Evolutionary conservation across 2,888 invertebrate species (phyloP), one percentile per base, ranked within the genome.

Genomic region (Thymelicus sylvestris): DNA sequence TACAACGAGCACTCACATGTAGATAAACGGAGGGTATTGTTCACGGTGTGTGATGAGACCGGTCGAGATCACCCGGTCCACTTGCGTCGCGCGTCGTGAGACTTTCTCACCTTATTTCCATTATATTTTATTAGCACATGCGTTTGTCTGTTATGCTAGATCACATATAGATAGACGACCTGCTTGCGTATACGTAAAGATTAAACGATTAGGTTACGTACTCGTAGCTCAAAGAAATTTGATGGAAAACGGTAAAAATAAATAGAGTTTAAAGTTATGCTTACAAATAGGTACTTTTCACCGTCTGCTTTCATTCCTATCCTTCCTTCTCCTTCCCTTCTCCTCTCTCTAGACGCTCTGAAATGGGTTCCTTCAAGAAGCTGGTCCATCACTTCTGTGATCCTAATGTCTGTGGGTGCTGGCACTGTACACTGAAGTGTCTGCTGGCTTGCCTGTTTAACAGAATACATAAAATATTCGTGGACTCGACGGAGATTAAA

Each of bases 41-140:
- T 70, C 47, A 44, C 60, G 10, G 44, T 44, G 47, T 62, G 47
- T 62, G 67, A 67, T 62, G 31, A 48, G 67, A 61, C 19, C 67
- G 60, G 48, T 31, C 44, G 24, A 13, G 39, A 44, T 15, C 47
- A 70, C 60, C 19, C 66, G 57, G 59, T 55, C 67, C 71, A 71
- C 65, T 62, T 44, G 44, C 73, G 59, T 60, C 65, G 70, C 12
- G 44, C 73, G 59, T 60, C 65, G 70, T 74, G 74, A 72, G 74
- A 74, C 24, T 73, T 67, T 74, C 74, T 69, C 74, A 74, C 74
- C 73, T 65, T 72, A 70, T 71, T 15, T 66, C 55, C 60, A 50
- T 61, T 60, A 61, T 66, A 47, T 19, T 38, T 7, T 50, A 39
- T 50, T n/a, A 15, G 19, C 50, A 52, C 50, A 52, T 8, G 19